These are phyloP conservation scores for Bungarus multicinctus DNA, from an alignment of 2,113 vertebrate species.

Conservation along the genomic window DNA sequence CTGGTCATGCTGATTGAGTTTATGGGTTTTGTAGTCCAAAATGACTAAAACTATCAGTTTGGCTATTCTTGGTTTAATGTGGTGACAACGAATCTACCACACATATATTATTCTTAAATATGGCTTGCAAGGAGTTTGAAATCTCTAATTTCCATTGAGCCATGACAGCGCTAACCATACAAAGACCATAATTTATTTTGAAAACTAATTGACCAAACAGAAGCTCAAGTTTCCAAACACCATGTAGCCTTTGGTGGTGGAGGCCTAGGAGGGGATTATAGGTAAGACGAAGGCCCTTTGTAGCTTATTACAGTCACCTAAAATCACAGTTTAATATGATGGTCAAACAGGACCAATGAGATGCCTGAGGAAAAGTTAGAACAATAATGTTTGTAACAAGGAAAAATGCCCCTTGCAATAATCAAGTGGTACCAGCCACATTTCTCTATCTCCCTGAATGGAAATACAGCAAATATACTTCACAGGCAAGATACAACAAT, in stretches of 20 bases:
- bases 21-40: neutral
- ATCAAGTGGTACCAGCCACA: neutral
- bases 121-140: neutral
- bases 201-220: neutral
- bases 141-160: neutral
- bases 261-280: neutral
- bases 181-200: neutral
- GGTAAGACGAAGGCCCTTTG: neutral
- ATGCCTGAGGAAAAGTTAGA: slow-evolving; percentile 31
- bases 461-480: neutral
- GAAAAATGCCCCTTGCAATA: rapidly evolving
- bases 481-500: neutral
- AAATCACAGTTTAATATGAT: neutral
- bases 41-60: neutral
- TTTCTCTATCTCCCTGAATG: neutral
- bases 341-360: neutral
- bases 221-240: neutral
- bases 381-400: neutral
- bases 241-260: neutral
- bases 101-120: neutral
- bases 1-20: neutral
- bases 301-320: neutral
- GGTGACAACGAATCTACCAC: neutral
- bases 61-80: neutral
- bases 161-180: neutral